Base-by-base conservation (phyloP, 2,888 invertebrate species). In the Scaptomyza caliginosa region DNA sequence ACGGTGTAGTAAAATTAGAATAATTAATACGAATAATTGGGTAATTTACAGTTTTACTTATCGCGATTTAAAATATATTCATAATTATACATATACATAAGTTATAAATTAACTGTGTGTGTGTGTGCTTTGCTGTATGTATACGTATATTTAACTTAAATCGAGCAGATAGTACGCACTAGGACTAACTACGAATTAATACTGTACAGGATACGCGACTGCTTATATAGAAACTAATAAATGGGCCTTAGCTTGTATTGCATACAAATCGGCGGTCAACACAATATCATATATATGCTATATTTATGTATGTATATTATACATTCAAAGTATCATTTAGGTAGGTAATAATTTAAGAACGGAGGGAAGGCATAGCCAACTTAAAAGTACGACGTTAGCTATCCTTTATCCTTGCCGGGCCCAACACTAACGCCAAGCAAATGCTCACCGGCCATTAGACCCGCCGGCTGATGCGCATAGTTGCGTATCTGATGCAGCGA, bases 401-500 rank as follows among this genome's bases (percentile, higher is more conserved):
- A 91, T 90, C 91, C 90, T 60, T 90, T 90, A 42, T 90, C 90
- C 74, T 90, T 90, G 66, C 91, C 91, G 26, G 90, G 85, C 4
- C 91, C 91, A 13, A 92, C 92, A 65, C 91, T 91, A 21, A 92
- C 91, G 63, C 92, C 92, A 72, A 94, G 92, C 81, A 94, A 92
- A 91, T 94, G 94, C 84, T 94, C 94, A 59, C 94, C 93, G 67
- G 94, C 93, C 93, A 95, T 94, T 45, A 95, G 92, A 59, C 95
- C 93, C 34, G 94, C 93, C 66, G 97, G 97, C 90, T 97, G 97
- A 91, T 97, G 97, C 70, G 97, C 97, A 92, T 98, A 98, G 92
- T 98, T 98, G 92, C 98, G 94, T 89, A 98, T 98, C 93, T 98
- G 98, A 92, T 98, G 98, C 79, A 98, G 93, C 81, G 98, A 97